Conservation (phyloP, 2,797 vertebrate genomes). For the Neosilurus hyrtlii region DNA sequence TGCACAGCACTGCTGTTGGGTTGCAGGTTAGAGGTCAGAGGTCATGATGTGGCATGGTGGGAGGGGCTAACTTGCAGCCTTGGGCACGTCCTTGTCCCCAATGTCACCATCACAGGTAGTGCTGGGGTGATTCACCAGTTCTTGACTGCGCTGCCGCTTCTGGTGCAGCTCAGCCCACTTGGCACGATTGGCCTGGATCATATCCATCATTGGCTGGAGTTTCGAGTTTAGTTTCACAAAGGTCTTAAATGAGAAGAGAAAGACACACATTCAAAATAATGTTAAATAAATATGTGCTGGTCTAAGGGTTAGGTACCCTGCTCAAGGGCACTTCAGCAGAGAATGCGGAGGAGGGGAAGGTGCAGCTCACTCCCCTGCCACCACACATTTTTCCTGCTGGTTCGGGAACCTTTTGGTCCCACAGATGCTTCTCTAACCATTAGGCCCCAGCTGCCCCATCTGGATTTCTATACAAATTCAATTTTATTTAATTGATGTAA, state of each 20-base stretch:
- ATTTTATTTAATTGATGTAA: not conserved
- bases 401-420: too few species aligned
- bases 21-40: constrained; percentile 65
- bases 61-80: constrained; percentile 68
- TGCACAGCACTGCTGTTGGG: constrained; percentile 65
- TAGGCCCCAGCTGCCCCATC: not conserved
- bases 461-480: not conserved
- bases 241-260: constrained; percentile 73
- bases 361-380: too few species aligned
- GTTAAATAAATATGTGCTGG: not conserved
- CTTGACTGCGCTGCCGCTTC: constrained; percentile 75
- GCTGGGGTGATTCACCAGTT: constrained; percentile 49
- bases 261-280: not conserved
- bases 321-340: too few species aligned
- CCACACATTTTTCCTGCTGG: too few species aligned
- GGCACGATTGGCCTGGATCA: constrained; percentile 82
- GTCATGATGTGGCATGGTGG: constrained; percentile 46
- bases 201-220: constrained; percentile 94
- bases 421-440: too few species aligned
- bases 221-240: constrained; percentile 91
- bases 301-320: not conserved
- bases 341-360: too few species aligned
- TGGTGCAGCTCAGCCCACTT: constrained; percentile 93
- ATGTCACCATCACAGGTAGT: constrained; percentile 56
- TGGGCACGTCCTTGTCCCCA: constrained; percentile 53